Percentiles rank a stretch among this genome's conserved stretches.
Evolutionary conservation across 2,797 vertebrate species (phyloP).

Genomic region (Aselliscus stoliczkanus): DNA sequence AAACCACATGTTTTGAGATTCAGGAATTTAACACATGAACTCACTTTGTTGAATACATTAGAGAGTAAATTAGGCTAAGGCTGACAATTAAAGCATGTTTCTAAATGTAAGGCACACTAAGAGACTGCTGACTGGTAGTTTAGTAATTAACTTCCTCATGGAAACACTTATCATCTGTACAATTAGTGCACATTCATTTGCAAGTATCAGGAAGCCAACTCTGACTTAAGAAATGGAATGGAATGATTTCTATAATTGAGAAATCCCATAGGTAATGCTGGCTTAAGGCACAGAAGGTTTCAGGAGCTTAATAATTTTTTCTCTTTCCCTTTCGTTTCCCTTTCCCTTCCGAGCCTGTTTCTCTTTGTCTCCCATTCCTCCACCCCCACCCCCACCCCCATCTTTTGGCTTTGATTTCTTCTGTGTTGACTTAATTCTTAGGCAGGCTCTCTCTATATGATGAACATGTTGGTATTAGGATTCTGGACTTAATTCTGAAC

Average conservation of each 20-base stretch:
- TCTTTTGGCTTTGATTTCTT: neutral
- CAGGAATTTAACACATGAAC: neutral
- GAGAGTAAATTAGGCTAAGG: neutral
- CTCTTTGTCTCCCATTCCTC: neutral
- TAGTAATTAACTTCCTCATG: conserved; percentile 30
- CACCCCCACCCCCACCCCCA: neutral
- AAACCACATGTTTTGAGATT: neutral
- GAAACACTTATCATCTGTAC: neutral
- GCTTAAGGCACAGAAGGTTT: neutral
- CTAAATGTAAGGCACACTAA: neutral
- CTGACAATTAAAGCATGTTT: neutral
- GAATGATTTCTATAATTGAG: neutral
- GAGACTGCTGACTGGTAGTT: neutral
- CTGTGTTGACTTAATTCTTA: neutral
- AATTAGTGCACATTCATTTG: conserved; percentile 20
- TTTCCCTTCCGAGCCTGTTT: neutral
- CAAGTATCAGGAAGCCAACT: neutral
- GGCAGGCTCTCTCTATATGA: neutral
- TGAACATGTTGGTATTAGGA: neutral
- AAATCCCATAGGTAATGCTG: neutral
- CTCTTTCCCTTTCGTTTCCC: neutral
- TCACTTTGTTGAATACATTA: neutral
- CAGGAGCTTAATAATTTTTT: neutral
- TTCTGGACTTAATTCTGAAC: neutral
- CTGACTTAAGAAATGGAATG: neutral